A percentile compares a stretch with the other conserved stretches of the same genome.
Evolutionary conservation across 2,888 invertebrate species (phyloP).

Genomic region (Salpingus planirostris): DNA sequence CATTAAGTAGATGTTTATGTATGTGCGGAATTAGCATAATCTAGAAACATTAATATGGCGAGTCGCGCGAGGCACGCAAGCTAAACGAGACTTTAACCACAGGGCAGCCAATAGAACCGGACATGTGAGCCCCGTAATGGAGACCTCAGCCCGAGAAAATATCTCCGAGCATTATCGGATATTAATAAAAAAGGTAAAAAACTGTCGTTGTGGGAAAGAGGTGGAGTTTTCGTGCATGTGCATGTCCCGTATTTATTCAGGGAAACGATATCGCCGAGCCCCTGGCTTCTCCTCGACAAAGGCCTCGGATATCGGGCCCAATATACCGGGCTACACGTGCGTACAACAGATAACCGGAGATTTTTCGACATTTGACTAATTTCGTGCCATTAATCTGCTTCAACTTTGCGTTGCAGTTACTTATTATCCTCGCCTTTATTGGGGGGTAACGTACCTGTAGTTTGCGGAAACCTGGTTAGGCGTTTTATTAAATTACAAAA

Average conservation of each 20-base stretch:
- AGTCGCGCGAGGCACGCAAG: slow-evolving; percentile 26
- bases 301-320: too few species aligned
- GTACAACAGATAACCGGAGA: slow-evolving; percentile 31
- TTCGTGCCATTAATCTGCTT: slow-evolving; percentile 37
- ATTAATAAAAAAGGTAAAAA: too few species aligned
- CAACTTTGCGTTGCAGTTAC: slow-evolving; percentile 31
- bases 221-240: too few species aligned
- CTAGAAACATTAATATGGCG: slow-evolving; percentile 36
- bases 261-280: too few species aligned
- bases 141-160: too few species aligned
- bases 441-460: slow-evolving; percentile 26
- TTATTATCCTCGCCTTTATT: slow-evolving; percentile 28
- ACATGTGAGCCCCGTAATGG: too few species aligned
- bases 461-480: slow-evolving; percentile 27
- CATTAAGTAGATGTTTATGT: slow-evolving; percentile 41
- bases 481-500: slow-evolving; percentile 24
- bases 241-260: too few species aligned
- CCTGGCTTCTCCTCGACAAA: too few species aligned
- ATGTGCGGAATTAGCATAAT: slow-evolving; percentile 41
- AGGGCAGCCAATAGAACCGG: too few species aligned
- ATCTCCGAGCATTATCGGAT: too few species aligned
- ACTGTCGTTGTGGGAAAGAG: too few species aligned
- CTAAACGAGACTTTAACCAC: slow-evolving; percentile 33
- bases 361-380: slow-evolving; percentile 40
- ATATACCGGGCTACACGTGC: slow-evolving; percentile 34